Conservation (phyloP, 2,113 vertebrate genomes). For the Heptranchias perlo region DNA sequence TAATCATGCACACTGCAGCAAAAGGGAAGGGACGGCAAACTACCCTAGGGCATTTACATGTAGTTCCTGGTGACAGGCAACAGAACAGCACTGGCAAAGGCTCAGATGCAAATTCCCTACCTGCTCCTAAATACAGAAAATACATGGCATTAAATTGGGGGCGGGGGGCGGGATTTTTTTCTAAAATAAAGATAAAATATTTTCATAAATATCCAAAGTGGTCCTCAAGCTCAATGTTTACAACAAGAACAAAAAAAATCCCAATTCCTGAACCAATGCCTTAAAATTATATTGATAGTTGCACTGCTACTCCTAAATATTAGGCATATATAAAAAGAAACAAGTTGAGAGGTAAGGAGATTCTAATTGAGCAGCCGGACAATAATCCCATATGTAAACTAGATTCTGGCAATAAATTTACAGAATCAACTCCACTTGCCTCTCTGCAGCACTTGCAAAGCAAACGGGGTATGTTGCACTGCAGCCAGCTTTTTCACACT, state of each 20-base stretch:
- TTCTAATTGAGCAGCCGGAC: neutral
- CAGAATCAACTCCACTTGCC: conserved; percentile 55
- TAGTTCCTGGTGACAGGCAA: no score
- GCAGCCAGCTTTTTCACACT: conserved; percentile 94
- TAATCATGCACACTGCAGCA: no score
- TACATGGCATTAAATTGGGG: neutral
- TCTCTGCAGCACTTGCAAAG: conserved; percentile 93
- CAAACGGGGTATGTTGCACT: conserved; percentile 86
- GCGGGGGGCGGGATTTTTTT: neutral
- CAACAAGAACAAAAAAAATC: neutral
- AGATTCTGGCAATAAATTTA: neutral
- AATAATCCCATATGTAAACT: neutral
- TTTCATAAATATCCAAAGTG: no score
- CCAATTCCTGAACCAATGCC: neutral
- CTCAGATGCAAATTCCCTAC: neutral
- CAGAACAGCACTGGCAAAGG: neutral
- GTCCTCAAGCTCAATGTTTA: neutral
- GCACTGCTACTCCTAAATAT: neutral
- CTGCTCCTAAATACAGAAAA: neutral
- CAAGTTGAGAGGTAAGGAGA: neutral
- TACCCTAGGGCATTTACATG: no score
- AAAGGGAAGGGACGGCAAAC: no score
- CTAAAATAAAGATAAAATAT: no score
- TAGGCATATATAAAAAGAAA: no score
- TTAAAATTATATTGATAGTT: neutral